Evolutionary conservation across 2,797 vertebrate species (phyloP).

Genomic region (Calcarius lapponicus): DNA sequence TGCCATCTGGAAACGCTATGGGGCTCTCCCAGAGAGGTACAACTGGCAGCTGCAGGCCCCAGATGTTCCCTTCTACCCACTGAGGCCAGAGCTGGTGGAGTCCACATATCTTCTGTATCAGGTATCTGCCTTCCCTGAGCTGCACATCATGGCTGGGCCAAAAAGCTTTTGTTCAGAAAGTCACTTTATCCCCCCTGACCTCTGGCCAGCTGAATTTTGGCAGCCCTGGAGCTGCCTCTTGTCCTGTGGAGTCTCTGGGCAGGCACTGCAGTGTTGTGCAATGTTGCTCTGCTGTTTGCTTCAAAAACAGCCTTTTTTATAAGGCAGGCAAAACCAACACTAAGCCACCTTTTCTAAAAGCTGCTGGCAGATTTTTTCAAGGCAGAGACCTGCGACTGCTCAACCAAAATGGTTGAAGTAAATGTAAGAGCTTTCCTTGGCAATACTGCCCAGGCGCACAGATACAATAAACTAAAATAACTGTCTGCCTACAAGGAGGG

Average conservation of each 20-base stretch:
- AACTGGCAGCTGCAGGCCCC: conserved; percentile 98
- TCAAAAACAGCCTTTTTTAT: background rate
- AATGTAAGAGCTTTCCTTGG: background rate
- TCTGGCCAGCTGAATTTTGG: background rate
- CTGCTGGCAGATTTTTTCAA: background rate
- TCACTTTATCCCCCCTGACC: background rate
- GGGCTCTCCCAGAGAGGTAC: conserved; percentile 94
- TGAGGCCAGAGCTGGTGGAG: conserved; percentile 95
- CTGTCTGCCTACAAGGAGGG: background rate
- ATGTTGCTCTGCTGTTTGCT: background rate
- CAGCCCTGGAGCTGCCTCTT: background rate
- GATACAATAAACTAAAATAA: background rate
- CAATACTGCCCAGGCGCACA: background rate
- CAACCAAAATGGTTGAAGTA: background rate
- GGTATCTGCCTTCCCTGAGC: conserved; percentile 70
- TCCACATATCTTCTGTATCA: conserved; percentile 98
- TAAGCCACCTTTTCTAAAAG: background rate
- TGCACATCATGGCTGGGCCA: background rate
- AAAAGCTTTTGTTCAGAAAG: background rate
- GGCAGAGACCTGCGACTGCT: background rate
- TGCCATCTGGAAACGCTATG: conserved; percentile 98
- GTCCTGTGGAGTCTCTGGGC: background rate
- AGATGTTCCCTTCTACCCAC: conserved; percentile 94
- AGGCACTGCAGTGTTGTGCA: background rate
- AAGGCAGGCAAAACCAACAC: background rate